These are phyloP conservation scores for Trichosurus vulpecula DNA, from an alignment of 2,797 vertebrate species.

Conservation along the genomic window DNA sequence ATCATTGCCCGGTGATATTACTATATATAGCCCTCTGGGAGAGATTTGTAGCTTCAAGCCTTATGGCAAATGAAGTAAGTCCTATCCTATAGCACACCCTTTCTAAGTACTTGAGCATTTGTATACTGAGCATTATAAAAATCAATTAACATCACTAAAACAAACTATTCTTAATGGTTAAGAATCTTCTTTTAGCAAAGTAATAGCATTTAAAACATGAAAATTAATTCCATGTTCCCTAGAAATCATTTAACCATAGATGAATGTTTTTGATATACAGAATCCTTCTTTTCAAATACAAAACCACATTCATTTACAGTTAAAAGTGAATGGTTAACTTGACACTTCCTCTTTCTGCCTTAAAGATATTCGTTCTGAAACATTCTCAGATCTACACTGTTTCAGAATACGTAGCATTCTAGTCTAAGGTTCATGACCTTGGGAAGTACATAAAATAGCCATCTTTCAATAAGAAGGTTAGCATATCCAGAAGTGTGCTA, in stretches of 20 bases:
- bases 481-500: not conserved
- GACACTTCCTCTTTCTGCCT: not conserved
- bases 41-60: not conserved
- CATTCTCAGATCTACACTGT: not conserved
- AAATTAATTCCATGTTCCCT: not conserved
- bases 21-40: not conserved
- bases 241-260: not conserved
- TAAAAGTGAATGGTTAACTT: not conserved
- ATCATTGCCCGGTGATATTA: not conserved
- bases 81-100: not conserved
- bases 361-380: not conserved
- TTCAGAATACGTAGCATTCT: not conserved
- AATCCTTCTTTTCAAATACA: not conserved
- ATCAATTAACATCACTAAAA: not conserved
- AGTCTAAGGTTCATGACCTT: not conserved
- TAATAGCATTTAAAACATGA: not conserved
- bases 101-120: not conserved
- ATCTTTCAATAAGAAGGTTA: not conserved
- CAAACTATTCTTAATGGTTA: not conserved
- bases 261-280: not conserved
- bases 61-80: not conserved
- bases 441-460: not conserved
- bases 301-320: not conserved
- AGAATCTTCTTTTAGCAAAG: not conserved
- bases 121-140: not conserved